A percentile compares a stretch with the other conserved stretches of the same genome.
phyloP scores from a whole-genome alignment of 2,888 invertebrate genomes.

The Epistrophe grossulariae region DNA sequence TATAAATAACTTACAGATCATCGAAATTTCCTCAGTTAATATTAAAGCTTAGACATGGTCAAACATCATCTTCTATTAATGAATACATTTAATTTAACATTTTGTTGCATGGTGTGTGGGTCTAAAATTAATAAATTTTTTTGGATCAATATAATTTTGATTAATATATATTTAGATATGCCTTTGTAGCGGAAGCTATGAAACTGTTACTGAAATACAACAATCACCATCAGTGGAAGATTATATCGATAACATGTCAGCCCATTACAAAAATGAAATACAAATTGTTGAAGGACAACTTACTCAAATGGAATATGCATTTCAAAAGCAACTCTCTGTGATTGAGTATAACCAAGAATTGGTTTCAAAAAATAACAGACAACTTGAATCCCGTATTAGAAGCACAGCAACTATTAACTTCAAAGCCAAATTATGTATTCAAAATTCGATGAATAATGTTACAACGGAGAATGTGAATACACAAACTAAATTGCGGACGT shows the following conservation, averaged over 20 bases:
- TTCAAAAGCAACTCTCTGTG: slow-evolving; percentile 36
- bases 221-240: slow-evolving; percentile 51
- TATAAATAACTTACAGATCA: slow-evolving; percentile 37
- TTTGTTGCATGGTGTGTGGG: slow-evolving; percentile 19
- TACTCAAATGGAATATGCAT: slow-evolving; percentile 41
- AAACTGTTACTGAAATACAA: neutral
- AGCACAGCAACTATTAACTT: slow-evolving; percentile 51
- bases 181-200: slow-evolving; percentile 15
- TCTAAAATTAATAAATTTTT: neutral
- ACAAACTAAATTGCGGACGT: slow-evolving; percentile 52
- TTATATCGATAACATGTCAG: slow-evolving; percentile 61
- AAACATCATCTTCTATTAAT: neutral
- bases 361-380: slow-evolving; percentile 39
- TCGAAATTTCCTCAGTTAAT: slow-evolving; percentile 26
- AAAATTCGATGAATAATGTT: slow-evolving; percentile 61
- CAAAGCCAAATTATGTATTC: slow-evolving; percentile 58
- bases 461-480: slow-evolving; percentile 50
- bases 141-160: neutral
- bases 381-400: slow-evolving; percentile 57
- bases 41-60: slow-evolving; percentile 35
- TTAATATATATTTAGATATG: slow-evolving; percentile 29
- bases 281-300: slow-evolving; percentile 49
- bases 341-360: slow-evolving; percentile 47
- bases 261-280: slow-evolving; percentile 63
- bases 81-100: neutral